Evolutionary conservation across 2,113 vertebrate genomes (phyloP).

Genomic region (Menura novaehollandiae): DNA sequence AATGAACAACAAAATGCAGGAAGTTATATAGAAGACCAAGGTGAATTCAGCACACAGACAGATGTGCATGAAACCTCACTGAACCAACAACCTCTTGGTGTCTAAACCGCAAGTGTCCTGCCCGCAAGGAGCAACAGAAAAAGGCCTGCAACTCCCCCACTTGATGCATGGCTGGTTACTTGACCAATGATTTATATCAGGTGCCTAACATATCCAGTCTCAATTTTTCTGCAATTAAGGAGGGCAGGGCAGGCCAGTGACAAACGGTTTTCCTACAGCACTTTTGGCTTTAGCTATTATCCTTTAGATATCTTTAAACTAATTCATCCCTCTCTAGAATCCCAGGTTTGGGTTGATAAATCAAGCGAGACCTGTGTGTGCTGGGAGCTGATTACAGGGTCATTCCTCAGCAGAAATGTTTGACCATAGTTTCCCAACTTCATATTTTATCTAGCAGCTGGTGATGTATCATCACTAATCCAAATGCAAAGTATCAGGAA

Average conservation of each 20-base stretch:
- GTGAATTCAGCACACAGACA: not conserved
- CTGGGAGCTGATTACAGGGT: conserved; percentile 62
- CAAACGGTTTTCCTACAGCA: conserved; percentile 60
- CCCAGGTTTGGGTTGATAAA: conserved; percentile 70
- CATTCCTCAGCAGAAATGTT: conserved; percentile 60
- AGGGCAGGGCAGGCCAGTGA: conserved; percentile 56
- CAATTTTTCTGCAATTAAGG: conserved; percentile 71
- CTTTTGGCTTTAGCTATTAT: conserved; percentile 56
- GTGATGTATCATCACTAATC: conserved; percentile 60
- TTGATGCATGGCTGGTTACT: conserved; percentile 55
- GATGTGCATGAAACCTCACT: not conserved
- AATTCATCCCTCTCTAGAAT: conserved; percentile 59
- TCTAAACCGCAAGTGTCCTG: not conserved
- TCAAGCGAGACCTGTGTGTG: conserved; percentile 63
- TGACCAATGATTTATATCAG: conserved; percentile 66
- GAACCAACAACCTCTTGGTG: not conserved
- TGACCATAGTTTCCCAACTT: conserved; percentile 69
- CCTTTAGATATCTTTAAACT: conserved; percentile 59
- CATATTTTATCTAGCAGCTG: conserved; percentile 71
- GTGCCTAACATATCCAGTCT: conserved; percentile 31
- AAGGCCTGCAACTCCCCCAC: not conserved
- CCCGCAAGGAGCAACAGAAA: not conserved
- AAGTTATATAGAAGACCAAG: not conserved
- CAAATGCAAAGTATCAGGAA: conserved; percentile 68
- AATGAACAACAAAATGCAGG: not conserved